Evolutionary conservation across 2,888 invertebrate genomes (phyloP).

Genomic region (Celastrina argiolus): DNA sequence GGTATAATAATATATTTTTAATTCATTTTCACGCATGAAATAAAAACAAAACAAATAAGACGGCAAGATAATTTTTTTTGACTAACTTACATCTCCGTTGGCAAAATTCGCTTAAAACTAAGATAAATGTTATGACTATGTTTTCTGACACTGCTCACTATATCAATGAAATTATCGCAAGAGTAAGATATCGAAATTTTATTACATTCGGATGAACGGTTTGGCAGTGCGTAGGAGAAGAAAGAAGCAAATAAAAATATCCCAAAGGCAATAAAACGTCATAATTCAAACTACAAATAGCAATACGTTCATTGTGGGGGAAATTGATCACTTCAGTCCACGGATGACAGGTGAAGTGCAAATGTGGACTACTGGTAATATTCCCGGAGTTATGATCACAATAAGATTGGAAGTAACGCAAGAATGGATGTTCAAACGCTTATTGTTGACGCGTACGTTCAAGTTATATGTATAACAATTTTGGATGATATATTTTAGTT

Average conservation of each 20-base stretch:
- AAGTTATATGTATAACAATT: too few species aligned
- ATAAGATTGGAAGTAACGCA: constrained; percentile 1
- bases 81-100: too few species aligned
- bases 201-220: not conserved
- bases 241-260: not conserved
- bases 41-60: too few species aligned
- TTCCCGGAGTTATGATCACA: constrained; percentile 3
- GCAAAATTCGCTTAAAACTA: too few species aligned
- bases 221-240: not conserved
- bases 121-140: too few species aligned
- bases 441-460: too few species aligned
- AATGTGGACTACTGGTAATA: not conserved
- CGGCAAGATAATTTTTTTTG: too few species aligned
- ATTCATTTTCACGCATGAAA: too few species aligned
- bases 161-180: not conserved
- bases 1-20: too few species aligned
- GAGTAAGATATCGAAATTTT: not conserved
- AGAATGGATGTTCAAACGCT: not conserved
- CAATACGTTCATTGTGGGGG: not conserved
- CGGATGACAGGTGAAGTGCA: not conserved
- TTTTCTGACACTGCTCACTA: not conserved
- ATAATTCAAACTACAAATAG: not conserved
- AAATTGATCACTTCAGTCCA: not conserved
- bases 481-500: too few species aligned
- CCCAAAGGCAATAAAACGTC: not conserved